Evolutionary conservation across 2,888 invertebrate species (phyloP).

Genomic region (Apodemia hepburni): DNA sequence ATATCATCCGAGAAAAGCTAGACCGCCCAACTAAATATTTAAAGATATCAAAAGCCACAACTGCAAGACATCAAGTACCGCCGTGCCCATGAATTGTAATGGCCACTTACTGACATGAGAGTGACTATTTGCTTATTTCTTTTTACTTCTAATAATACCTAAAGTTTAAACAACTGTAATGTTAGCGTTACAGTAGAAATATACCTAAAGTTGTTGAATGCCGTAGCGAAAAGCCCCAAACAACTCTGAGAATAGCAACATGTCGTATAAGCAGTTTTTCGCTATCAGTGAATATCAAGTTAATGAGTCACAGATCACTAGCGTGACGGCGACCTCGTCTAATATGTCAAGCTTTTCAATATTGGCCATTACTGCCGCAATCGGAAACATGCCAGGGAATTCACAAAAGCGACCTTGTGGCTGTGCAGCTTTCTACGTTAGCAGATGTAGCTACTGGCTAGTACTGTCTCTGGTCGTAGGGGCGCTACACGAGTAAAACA

Average conservation of each 20-base stretch:
- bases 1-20: too few relatives aligned
- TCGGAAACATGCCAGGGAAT: constrained; percentile 71
- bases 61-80: too few relatives aligned
- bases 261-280: neutral
- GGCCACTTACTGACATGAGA: too few relatives aligned
- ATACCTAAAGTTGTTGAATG: too few relatives aligned
- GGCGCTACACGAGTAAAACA: constrained; percentile 44
- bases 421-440: constrained; percentile 51
- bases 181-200: too few relatives aligned
- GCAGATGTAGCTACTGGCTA: constrained; percentile 56
- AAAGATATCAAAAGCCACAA: too few relatives aligned
- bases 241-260: neutral
- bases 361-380: constrained; percentile 53
- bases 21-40: too few relatives aligned
- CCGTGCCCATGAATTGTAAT: too few relatives aligned
- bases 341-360: constrained; percentile 58
- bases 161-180: too few relatives aligned
- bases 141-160: too few relatives aligned
- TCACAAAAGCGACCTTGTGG: constrained; percentile 55
- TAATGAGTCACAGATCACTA: constrained; percentile 30
- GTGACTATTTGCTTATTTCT: too few relatives aligned
- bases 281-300: neutral
- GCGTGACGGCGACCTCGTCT: constrained; percentile 35
- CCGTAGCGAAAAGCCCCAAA: too few relatives aligned
- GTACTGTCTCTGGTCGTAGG: constrained; percentile 55